Base-by-base conservation (phyloP, 1,140 invertebrate species). In the Procambarus virginalis region DNA sequence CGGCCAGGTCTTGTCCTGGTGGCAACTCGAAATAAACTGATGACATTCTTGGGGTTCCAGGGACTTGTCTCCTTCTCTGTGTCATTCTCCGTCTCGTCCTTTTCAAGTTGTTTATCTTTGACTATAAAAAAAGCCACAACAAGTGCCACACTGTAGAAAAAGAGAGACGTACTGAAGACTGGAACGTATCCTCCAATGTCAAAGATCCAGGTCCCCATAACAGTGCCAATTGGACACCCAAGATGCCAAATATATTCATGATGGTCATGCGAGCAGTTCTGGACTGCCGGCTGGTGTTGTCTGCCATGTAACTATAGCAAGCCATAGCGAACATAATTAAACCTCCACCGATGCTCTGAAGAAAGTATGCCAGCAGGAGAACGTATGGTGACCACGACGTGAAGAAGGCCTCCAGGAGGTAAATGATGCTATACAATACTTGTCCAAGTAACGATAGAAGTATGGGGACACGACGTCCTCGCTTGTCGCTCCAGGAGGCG, bases 401-500 rank as follows among this genome's bases (percentile, higher is more conserved):
- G 17, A 64, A 64, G 10, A 64, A 20, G 1, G 60, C 4, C 60
- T 20, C 60, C 20, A 64, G 60, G 1, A 64, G 60, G 60, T 20
- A 64, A 0, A 64, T 20, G 4, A 64, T 64, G 20, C 12, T 20
- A 17, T 76, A 45, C 2, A 83, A 48, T 5, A 55, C 17, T 0
- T 49, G 22, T 22, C 80, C 86, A 17, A 45, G 17, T 49, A 89
- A 55, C 12, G 80, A 83, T 55, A 89, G 46, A n/a, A 82, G 45
- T 5, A 82, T 73, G 2, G 78, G 78, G 8, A 82, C 20, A 46
- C 60, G 82, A 34, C 80, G 22, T 6, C 78, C 80, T n/a, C 55
- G 45, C 17, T 64, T 22, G 45, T 86, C 84, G 45, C 84, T 86
- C 84, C 75, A 86, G 17, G 84, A 55, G 2, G 76, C 84, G 45